Conservation (phyloP, 2,113 vertebrate genomes). For the Nothocercus nigrocapillus region DNA sequence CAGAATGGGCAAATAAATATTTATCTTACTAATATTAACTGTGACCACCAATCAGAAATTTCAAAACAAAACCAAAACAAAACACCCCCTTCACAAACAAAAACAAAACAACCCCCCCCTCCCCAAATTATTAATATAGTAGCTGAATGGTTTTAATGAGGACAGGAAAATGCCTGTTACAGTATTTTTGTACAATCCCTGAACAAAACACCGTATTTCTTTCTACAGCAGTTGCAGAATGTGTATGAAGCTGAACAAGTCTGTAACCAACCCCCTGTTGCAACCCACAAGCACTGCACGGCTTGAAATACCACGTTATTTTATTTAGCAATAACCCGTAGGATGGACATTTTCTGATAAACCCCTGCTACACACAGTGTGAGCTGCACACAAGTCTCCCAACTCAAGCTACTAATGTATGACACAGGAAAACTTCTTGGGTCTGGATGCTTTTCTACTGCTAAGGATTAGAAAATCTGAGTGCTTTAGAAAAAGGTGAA, state of each 20-base stretch:
- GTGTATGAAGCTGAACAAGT: fast-evolving
- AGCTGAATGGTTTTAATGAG: neutral
- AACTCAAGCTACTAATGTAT: neutral
- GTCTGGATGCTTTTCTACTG: neutral
- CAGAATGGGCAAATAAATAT: neutral
- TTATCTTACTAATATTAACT: neutral
- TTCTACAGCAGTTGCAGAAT: neutral
- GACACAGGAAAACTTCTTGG: neutral
- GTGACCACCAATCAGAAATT: neutral
- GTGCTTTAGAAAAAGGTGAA: neutral
- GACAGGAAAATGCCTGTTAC: neutral
- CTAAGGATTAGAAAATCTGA: neutral
- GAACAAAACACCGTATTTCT: neutral
- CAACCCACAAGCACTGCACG: neutral
- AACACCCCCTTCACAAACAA: neutral
- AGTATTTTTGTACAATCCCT: neutral
- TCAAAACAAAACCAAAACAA: neutral
- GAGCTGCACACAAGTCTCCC: neutral
- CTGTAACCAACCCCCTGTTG: neutral
- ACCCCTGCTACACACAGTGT: neutral
- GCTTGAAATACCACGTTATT: neutral
- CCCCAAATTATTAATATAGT: no score
- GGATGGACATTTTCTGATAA: neutral
- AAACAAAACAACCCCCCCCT: neutral
- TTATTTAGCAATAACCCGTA: neutral